Base-by-base conservation (phyloP, 2,888 invertebrate genomes). In the Seira musarum region DNA sequence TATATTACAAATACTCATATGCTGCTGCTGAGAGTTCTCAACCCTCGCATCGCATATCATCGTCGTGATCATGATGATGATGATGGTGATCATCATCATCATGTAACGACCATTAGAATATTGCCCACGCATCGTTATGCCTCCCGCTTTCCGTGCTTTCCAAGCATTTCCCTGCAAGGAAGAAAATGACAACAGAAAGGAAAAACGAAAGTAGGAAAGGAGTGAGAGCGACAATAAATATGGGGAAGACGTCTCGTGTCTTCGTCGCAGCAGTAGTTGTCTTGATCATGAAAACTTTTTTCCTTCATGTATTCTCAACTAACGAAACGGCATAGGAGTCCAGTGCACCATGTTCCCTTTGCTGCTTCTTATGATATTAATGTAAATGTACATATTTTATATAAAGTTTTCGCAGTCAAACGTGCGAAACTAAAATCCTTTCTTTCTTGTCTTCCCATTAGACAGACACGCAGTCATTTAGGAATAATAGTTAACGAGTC, bases 211-310 rank as follows among this genome's bases (percentile, higher is more conserved):
- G n/a, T n/a, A n/a, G 25, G 17, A 60, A 67, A 17, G 17, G 13
- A 74, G 67, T 6, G 22, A 69, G 40, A 25, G 40, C 53, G 64
- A 64, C 49, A 68, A 69, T 76, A 76, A 76, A 76, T 69, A 76
- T 68, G 64, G 64, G 64, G 35, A 69, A 76, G 75, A 76, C 75
- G 69, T 64, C 64, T 76, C 68, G 61, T 74, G 74, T 25, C 25
- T 30, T 8, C 8, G 30, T 30, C 2, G 30, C 30, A 30, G 30
- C 30, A 30, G 30, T 30, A 8, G 69, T 76, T 67, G 74, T 75
- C 66, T n/a, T 67, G 75, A 68, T 76, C 68, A 68, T 76, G 75
- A 68, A 76, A 76, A 35, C 63, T 76, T 76, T 25, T 25, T 30
- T 25, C 5, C 73, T 8, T 30, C 30, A 30, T 30, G 30, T n/a